Percentiles rank a stretch among this genome's conserved stretches.
These are phyloP conservation scores for Antechinus stuartii DNA, from an alignment of 2,113 vertebrate species.

Conservation along the genomic window DNA sequence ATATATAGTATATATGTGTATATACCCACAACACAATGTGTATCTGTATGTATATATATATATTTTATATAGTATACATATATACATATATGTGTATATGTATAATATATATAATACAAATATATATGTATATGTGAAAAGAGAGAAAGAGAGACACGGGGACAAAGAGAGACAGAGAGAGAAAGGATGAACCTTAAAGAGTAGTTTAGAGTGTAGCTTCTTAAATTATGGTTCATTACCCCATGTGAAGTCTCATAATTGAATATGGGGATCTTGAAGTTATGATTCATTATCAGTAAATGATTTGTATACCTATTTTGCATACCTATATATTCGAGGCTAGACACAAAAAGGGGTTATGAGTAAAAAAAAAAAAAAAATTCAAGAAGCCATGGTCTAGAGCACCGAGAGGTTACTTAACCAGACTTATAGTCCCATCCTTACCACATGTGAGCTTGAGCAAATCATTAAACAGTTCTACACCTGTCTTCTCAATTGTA, in stretches of 20 bases:
- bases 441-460: constrained; percentile 2
- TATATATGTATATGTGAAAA: neutral
- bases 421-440: neutral
- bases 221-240: no score
- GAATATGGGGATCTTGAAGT: no score
- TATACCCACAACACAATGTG: no score
- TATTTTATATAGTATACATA: neutral
- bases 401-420: neutral
- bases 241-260: no score
- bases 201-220: neutral
- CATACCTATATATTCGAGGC: no score
- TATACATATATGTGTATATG: neutral
- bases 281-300: no score
- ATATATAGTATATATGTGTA: neutral
- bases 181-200: neutral
- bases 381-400: neutral
- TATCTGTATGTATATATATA: neutral
- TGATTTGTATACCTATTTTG: no score
- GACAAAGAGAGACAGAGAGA: neutral
- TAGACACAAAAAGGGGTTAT: no score
- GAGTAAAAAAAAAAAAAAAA: no score
- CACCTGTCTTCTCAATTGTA: neutral
- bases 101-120: neutral
- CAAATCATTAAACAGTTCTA: constrained; percentile 29
- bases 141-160: neutral